These are phyloP conservation scores for Macaca fascicularis DNA, from an alignment of 2,113 vertebrate genomes.

Conservation along the genomic window T2T-MFA8v1.1 NC_088378.1:44367501-44368000, in stretches of 20 bases:
- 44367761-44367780: slow-evolving; percentile 8
- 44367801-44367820: slow-evolving; percentile 20
- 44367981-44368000: background rate
- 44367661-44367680: background rate
- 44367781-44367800: slow-evolving; percentile 46
- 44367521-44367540: background rate
- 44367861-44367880: slow-evolving; percentile 35
- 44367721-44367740: too few species aligned
- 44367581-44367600: background rate
- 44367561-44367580: background rate
- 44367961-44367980: slow-evolving; percentile 6
- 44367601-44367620: background rate
- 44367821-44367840: slow-evolving; percentile 34
- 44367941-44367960: background rate
- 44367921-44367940: background rate
- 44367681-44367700: background rate
- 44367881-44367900: background rate
- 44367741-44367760: too few species aligned
- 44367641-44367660: background rate
- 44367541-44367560: background rate
- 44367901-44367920: background rate
- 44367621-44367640: background rate
- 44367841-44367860: background rate
- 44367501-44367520: background rate
- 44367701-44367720: background rate